Percentiles rank a stretch among this genome's conserved stretches.
These are phyloP conservation scores for Erpobdella octoculata DNA, from an alignment of 2,888 invertebrate species.

Conservation along the genomic window DNA sequence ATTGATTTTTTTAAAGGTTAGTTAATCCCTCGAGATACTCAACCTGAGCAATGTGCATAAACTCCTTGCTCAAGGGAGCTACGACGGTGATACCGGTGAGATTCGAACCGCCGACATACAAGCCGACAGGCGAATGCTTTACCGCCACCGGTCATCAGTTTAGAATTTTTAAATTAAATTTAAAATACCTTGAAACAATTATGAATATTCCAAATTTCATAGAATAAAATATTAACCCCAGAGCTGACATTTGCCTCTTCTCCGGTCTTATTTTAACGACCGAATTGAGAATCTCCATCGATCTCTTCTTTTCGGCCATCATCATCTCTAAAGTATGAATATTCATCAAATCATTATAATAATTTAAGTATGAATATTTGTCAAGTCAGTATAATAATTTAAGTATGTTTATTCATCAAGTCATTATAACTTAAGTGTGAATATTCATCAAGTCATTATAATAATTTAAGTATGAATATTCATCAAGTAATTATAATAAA, in stretches of 20 bases:
- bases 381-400: background rate
- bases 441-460: background rate
- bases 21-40: too few species aligned
- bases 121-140: too few species aligned
- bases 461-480: background rate
- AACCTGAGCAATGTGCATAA: too few species aligned
- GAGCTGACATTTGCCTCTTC: background rate
- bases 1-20: too few species aligned
- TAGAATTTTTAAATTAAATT: too few species aligned
- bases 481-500: background rate
- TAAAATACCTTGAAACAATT: too few species aligned
- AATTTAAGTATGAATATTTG: background rate
- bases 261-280: slow-evolving; percentile 14
- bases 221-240: background rate
- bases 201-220: too few species aligned
- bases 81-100: too few species aligned
- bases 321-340: background rate
- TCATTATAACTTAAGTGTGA: background rate
- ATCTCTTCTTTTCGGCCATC: slow-evolving; percentile 9
- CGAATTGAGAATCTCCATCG: slow-evolving; percentile 12
- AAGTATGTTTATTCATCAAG: too few species aligned
- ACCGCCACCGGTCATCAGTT: too few species aligned
- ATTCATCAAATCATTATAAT: background rate
- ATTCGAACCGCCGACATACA: too few species aligned
- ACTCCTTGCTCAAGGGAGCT: too few species aligned